A percentile compares a stretch with the other conserved stretches of the same genome.
These are phyloP conservation scores for Lordiphosa mommai DNA, from an alignment of 1,140 invertebrate species.

Conservation along the genomic window DNA sequence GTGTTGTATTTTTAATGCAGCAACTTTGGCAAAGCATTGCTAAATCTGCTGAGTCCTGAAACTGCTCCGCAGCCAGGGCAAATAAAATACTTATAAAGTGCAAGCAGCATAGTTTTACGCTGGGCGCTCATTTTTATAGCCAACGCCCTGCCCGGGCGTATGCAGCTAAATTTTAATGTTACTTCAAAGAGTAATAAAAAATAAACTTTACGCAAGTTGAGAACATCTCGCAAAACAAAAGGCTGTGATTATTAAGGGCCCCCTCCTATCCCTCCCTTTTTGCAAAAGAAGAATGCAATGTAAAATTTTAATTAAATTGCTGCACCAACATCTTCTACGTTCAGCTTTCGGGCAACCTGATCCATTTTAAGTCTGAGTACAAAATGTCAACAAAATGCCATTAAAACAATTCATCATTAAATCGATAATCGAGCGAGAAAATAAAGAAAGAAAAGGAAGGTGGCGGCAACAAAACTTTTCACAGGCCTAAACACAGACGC, in stretches of 20 bases:
- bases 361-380: conserved; percentile 1
- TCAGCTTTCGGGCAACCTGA: background rate
- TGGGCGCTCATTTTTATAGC: conserved; percentile 38
- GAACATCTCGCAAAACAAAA: conserved; percentile 51
- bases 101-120: conserved; percentile 59
- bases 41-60: conserved; percentile 74
- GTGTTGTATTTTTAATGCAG: conserved; percentile 73
- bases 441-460: background rate
- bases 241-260: conserved; percentile 48
- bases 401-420: conserved; percentile 58
- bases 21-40: conserved; percentile 74
- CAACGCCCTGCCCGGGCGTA: conserved; percentile 27
- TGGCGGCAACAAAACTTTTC: conserved; percentile 20
- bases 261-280: no score
- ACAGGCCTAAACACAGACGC: conserved; percentile 25
- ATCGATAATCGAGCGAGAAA: conserved; percentile 38
- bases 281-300: conserved; percentile 38
- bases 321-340: conserved; percentile 2
- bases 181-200: conserved; percentile 76
- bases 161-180: conserved; percentile 76
- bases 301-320: conserved; percentile 74
- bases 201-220: conserved; percentile 70
- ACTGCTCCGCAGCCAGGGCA: conserved; percentile 24
- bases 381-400: conserved; percentile 53
- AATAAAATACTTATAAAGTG: conserved; percentile 67